Evolutionary conservation across 2,797 vertebrate species (phyloP).

Genomic region (Cossypha niveicapilla): DNA sequence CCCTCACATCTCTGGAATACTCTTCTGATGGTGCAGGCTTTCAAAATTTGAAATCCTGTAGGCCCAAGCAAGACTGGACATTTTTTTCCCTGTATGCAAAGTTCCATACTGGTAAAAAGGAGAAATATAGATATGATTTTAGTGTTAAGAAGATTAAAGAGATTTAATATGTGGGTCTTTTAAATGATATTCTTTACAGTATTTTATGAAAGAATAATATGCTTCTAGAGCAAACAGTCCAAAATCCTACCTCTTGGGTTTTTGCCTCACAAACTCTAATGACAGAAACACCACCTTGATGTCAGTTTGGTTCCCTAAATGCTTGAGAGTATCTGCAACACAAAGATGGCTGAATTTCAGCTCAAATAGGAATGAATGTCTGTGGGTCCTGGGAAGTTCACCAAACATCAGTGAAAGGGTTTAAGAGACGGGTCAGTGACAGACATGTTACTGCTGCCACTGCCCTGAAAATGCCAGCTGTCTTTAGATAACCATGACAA

Average conservation of each 20-base stretch:
- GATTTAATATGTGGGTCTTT: background rate
- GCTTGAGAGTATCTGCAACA: background rate
- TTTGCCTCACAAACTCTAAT: background rate
- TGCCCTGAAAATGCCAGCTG: background rate
- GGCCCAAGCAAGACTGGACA: background rate
- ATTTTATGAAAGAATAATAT: background rate
- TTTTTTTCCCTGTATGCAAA: background rate
- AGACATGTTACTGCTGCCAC: background rate
- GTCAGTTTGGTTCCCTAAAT: background rate
- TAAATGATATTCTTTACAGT: background rate
- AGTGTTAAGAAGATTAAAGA: background rate
- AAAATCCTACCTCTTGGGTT: background rate
- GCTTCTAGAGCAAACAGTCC: background rate
- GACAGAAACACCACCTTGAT: background rate
- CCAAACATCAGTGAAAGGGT: rapidly evolving
- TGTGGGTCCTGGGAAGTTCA: background rate
- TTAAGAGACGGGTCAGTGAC: background rate
- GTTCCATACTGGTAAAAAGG: background rate
- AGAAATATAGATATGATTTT: background rate
- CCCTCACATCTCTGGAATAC: background rate
- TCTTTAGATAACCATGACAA: background rate
- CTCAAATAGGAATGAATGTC: background rate
- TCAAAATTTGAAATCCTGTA: background rate
- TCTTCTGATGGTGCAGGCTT: background rate
- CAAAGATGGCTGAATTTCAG: background rate